Conservation (phyloP, 1,140 invertebrate genomes). For the Drosophila athabasca region DNA sequence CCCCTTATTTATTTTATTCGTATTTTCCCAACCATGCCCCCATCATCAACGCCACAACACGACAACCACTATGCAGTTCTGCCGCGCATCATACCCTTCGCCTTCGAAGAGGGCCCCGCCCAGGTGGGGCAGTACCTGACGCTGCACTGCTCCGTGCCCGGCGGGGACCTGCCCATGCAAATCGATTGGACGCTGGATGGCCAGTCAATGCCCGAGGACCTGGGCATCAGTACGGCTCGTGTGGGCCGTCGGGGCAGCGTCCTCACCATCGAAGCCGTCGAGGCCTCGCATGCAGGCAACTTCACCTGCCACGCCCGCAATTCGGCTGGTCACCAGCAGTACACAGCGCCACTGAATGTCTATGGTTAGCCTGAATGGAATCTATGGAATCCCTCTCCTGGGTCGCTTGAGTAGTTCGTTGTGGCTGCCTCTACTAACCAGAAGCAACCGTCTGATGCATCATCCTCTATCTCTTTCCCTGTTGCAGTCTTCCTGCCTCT, state of each 20-base stretch:
- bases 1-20: constrained; percentile 45
- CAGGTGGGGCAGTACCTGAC: constrained; percentile 81
- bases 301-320: constrained; percentile 89
- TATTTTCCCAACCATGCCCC: constrained; percentile 19
- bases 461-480: constrained; percentile 36
- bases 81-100: constrained; percentile 89
- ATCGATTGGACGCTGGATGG: constrained; percentile 90
- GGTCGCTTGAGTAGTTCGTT: constrained; percentile 37
- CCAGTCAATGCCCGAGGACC: constrained; percentile 81
- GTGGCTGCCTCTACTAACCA: constrained; percentile 51
- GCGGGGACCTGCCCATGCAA: constrained; percentile 89
- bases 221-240: constrained; percentile 85
- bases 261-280: constrained; percentile 87
- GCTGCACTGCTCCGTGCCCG: constrained; percentile 88
- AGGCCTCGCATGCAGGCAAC: constrained; percentile 87
- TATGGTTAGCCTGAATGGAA: constrained; percentile 72
- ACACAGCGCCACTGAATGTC: constrained; percentile 73
- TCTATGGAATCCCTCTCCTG: background rate
- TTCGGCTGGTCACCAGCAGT: constrained; percentile 85
- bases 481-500: constrained; percentile 18
- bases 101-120: constrained; percentile 79
- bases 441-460: constrained; percentile 48
- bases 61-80: constrained; percentile 85
- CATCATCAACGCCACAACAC: background rate
- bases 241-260: constrained; percentile 87